A percentile compares a stretch with the other conserved stretches of the same genome.
These are phyloP conservation scores for Lycaon pictus DNA, from an alignment of 2,113 vertebrate species.

Conservation along the genomic window DNA sequence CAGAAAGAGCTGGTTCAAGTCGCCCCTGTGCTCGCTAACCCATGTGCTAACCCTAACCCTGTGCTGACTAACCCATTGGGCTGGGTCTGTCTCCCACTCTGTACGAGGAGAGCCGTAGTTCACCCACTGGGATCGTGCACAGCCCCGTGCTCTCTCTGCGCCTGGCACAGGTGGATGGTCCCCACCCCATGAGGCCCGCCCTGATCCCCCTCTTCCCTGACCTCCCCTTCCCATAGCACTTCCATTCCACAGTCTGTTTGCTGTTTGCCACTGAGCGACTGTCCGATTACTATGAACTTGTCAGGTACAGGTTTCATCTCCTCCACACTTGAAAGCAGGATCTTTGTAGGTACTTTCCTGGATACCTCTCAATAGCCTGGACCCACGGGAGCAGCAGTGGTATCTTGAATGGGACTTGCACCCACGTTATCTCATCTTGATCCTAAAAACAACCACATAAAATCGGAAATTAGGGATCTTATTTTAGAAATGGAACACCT, in stretches of 20 bases:
- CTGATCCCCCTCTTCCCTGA: background rate
- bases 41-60: too few species aligned
- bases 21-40: background rate
- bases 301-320: background rate
- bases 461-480: background rate
- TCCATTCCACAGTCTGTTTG: background rate
- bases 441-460: background rate
- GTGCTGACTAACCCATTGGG: background rate
- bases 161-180: background rate
- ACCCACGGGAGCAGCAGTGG: too few species aligned
- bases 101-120: fast-evolving
- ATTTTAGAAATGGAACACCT: background rate
- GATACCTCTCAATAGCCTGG: background rate
- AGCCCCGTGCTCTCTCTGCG: background rate
- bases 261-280: background rate
- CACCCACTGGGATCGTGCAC: fast-evolving
- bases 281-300: background rate
- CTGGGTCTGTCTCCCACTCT: background rate
- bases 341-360: background rate
- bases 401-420: background rate
- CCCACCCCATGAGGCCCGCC: background rate
- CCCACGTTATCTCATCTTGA: background rate
- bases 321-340: background rate
- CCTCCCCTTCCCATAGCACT: background rate
- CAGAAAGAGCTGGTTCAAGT: background rate